Conservation (phyloP, 2,888 invertebrate species). For the Eudasyphora cyanicolor region DNA sequence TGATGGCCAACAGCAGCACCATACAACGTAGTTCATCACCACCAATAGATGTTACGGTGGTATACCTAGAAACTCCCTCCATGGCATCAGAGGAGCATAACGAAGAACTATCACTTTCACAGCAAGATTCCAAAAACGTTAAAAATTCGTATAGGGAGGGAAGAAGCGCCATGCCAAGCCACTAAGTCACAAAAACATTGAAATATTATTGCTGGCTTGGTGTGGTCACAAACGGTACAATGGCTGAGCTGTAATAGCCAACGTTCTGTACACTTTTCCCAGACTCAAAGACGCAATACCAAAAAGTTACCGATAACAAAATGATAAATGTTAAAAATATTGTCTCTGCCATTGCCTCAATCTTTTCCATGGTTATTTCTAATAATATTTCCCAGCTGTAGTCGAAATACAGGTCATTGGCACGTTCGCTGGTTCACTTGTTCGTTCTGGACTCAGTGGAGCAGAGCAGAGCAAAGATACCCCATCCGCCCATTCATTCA, state of each 20-base stretch:
- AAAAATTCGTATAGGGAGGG: neutral
- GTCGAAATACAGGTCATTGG: slow-evolving; percentile 23
- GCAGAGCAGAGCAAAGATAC: too few species aligned
- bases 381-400: slow-evolving; percentile 13
- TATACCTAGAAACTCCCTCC: slow-evolving; percentile 1
- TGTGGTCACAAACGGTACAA: neutral
- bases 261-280: neutral
- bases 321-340: slow-evolving; percentile 58
- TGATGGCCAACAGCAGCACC: neutral
- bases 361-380: slow-evolving; percentile 3
- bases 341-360: neutral
- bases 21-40: neutral
- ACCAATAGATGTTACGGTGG: too few species aligned
- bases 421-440: slow-evolving; percentile 6
- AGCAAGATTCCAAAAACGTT: slow-evolving; percentile 9
- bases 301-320: slow-evolving; percentile 56
- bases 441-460: neutral
- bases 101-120: slow-evolving; percentile 14
- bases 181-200: neutral
- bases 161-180: neutral
- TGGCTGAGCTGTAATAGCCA: too few species aligned
- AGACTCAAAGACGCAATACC: neutral
- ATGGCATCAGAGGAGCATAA: neutral
- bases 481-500: neutral
- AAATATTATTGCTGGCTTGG: neutral